Evolutionary conservation across 2,888 invertebrate genomes (phyloP), one percentile per base, ranked within the genome.

Genomic region (Torymus texanus): DNA sequence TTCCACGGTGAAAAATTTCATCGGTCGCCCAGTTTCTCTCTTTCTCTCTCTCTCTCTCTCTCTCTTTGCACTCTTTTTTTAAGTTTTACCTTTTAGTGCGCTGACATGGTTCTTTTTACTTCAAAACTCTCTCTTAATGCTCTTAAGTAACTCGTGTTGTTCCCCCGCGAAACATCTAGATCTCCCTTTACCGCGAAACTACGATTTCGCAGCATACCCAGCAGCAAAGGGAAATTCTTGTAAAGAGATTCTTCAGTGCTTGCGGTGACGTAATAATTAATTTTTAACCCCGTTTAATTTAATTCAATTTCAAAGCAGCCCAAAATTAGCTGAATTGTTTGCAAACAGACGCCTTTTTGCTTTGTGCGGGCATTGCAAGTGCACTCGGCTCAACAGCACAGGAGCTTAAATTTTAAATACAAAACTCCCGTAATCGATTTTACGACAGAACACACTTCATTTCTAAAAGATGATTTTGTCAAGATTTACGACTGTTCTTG

Each of bases 131-230:
- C 66, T 59, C 53, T 78, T 66, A 72, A 72, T 78, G 72, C 78
- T 78, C 66, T 72, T 72, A 72, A 72, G 72, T 78, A 78, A 78
- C 72, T 77, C 77, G 65, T 66, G 77, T 72, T 77, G 71, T 77
- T 77, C 53, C 41, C 41, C 21, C 53, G 18, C 71, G 59, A 77
- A 77, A 59, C 71, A 66, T 65, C 51, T 58, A 71, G 76, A 76
- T 77, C 29, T 58, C 71, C 50, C 55, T 76, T 62, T 70, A 21
- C 53, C 55, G 51, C 51, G 18, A 55, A 75, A 75, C 75, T 75
- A 29, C 67, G 61, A 75, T 75, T 75, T 59, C 59, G 41, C 53
- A 12, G 41, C 53, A 12, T n/a, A n/a, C 29, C 55, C 62, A 5
- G 41, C 55, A 5, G 41, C 55, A n/a, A 63, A 63, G 61, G 29